Evolutionary conservation across 2,888 invertebrate genomes (phyloP).

Genomic region (Dichetophora obliterata): DNA sequence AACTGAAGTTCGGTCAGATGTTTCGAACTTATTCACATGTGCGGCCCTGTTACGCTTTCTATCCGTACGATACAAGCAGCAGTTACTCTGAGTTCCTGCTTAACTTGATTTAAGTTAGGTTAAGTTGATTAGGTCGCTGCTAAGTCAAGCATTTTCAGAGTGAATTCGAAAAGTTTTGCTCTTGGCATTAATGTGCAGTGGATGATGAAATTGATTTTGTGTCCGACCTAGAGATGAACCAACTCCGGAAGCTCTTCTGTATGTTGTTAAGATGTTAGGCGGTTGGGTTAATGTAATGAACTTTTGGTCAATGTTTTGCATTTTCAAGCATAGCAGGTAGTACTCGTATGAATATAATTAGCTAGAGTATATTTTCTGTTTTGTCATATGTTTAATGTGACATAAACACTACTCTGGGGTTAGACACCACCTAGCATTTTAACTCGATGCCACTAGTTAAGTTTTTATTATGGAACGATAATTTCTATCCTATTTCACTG

Average conservation of each 20-base stretch:
- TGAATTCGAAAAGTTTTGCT: not conserved
- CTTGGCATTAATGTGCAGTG: conserved; percentile 1
- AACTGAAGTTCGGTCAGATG: not conserved
- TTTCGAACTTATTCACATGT: not conserved
- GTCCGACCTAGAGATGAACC: not conserved
- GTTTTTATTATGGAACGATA: too few species aligned
- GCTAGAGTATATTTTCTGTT: too few species aligned
- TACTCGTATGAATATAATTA: too few species aligned
- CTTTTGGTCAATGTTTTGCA: not conserved
- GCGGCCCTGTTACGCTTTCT: not conserved
- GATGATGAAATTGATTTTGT: not conserved
- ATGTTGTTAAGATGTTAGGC: not conserved
- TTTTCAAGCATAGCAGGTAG: not conserved
- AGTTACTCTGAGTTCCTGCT: not conserved
- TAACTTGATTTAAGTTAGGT: not conserved
- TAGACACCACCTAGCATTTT: too few species aligned
- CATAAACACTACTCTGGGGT: too few species aligned
- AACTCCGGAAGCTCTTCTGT: not conserved
- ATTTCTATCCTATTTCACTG: too few species aligned
- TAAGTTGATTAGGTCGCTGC: conserved; percentile 28
- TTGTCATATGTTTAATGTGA: too few species aligned
- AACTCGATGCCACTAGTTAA: too few species aligned
- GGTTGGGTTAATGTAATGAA: not conserved
- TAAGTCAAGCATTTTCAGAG: conserved; percentile 15
- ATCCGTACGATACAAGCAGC: not conserved